Base-by-base conservation (phyloP, 2,888 invertebrate species). In the Ceraclea dissimilis region DNA sequence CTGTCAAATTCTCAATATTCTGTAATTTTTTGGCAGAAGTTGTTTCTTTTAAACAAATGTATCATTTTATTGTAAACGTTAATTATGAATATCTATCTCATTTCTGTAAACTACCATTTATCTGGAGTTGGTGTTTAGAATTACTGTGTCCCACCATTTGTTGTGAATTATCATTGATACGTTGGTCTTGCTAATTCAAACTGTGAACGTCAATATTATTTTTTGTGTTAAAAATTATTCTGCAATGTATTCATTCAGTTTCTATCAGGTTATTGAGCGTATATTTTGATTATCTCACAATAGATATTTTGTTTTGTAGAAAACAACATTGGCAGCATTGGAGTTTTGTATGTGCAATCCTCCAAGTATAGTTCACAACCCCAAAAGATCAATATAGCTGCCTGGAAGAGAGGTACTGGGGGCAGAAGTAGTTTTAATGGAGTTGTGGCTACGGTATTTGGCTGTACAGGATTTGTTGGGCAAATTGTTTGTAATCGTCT, bases 401-500 rank as follows among this genome's bases (percentile, higher is more conserved):
- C 82, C 1, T 78, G 90, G 68, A 90, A 87, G 70, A 79, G 88
- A 62, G 93, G 93, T 22, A 90, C 92, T 18, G 93, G 93, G 13
- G 98, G 97, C 17, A 84, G 99, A 33, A 89, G 90, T 64, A 97
- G 96, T 67, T 99, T 98, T 71, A 98, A 90, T 74, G 99, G 99
- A 0, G 80, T 91, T 54, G 94, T 98, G 2, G 94, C 93, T n/a
- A 99, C 99, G n/a, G 90, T 99, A 1, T 97, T 98, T 71, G 98
- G 98, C 52, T 84, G 85, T 55, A 86, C 86, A 33, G 98, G 98
- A 1, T 93, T 93, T 67, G 73, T 97, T 1, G 99, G 98, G 0
- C 79, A 85, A 63, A 86, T 88, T 76, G 83, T 98, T 16, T 86
- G 90, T 70, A 96, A 94, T 69, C 85, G 86, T 66, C 76, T 99